Conservation (phyloP, 2,113 vertebrate genomes). For the Saiga tatarica region DNA sequence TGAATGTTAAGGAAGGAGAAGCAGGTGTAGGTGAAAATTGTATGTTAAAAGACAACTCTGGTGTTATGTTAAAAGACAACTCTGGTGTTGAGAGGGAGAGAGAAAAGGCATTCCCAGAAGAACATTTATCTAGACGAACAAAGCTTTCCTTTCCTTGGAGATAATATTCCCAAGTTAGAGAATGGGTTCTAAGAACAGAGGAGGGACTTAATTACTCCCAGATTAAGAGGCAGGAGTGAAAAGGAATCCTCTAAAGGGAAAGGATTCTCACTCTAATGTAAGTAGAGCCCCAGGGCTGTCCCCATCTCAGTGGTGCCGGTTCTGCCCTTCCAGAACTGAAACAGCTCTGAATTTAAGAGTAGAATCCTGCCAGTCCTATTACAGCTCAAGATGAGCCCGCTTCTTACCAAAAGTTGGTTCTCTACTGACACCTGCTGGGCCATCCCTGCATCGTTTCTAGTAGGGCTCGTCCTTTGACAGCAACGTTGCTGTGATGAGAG, state of each 20-base stretch:
- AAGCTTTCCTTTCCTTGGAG: background rate
- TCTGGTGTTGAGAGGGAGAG: background rate
- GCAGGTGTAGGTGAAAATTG: background rate
- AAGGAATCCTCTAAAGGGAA: background rate
- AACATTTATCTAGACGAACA: background rate
- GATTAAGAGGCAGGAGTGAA: background rate
- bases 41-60: background rate
- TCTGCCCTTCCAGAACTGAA: background rate
- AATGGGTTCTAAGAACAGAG: background rate
- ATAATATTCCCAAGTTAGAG: background rate
- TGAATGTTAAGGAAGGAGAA: background rate
- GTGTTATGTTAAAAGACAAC: background rate
- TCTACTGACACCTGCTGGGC: conserved; percentile 84
- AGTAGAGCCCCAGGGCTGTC: background rate
- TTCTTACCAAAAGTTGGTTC: conserved; percentile 65
- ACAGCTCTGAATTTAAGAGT: background rate
- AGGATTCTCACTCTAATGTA: background rate
- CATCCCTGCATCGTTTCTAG: background rate
- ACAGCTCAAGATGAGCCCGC: fast-evolving
- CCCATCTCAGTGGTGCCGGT: background rate
- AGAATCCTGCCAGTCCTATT: background rate
- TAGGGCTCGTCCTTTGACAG: background rate
- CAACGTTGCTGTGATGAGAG: background rate
- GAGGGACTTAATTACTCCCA: background rate
- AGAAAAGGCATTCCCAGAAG: background rate